These are phyloP conservation scores for Grallaria varia DNA, from an alignment of 2,113 vertebrate species.

Conservation along the genomic window DNA sequence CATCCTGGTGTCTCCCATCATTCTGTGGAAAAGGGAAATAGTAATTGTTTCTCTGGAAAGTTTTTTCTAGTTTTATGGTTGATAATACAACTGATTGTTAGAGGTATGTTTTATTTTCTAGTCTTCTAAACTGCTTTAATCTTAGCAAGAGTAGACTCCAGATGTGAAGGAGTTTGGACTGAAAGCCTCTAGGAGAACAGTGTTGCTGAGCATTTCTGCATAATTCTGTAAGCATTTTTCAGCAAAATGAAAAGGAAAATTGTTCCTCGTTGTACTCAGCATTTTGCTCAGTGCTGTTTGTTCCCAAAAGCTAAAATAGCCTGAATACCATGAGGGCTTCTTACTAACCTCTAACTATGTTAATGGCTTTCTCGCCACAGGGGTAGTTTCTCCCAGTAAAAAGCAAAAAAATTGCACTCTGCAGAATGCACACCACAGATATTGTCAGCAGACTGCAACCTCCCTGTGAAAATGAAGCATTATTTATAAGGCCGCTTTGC, in stretches of 20 bases:
- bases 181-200: neutral
- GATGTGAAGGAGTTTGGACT: neutral
- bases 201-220: neutral
- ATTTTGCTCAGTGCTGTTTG: neutral
- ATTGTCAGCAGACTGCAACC: neutral
- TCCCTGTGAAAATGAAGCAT: neutral
- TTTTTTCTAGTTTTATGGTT: neutral
- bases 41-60: neutral
- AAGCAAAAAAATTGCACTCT: neutral
- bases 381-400: neutral
- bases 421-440: neutral
- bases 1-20: neutral
- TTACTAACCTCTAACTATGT: neutral
- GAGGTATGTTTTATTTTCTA: neutral
- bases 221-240: neutral
- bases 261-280: neutral
- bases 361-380: constrained; percentile 6
- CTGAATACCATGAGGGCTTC: neutral
- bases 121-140: neutral
- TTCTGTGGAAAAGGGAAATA: neutral
- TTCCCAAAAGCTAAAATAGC: constrained; percentile 19
- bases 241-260: neutral
- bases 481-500: neutral
- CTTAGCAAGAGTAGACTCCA: neutral
- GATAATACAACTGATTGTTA: neutral